Evolutionary conservation across 2,888 invertebrate species (phyloP), one percentile per base, ranked within the genome.

Genomic region (Opisthograptis luteolata): DNA sequence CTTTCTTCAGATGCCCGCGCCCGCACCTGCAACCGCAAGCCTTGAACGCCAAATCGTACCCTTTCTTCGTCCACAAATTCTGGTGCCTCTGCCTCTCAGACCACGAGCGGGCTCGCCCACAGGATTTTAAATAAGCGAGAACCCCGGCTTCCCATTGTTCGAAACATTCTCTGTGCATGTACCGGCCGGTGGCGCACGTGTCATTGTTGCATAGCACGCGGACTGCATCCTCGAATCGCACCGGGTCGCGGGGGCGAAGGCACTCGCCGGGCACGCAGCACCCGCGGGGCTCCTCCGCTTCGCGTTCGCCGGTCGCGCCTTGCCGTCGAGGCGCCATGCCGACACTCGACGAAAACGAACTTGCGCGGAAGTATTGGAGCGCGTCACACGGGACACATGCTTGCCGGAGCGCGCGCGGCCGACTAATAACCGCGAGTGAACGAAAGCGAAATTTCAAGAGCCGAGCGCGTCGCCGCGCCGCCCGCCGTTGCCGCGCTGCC

Each of bases 61-160:
- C 98, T 84, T 98, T 98, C 87, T 98, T 98, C 46, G 98, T 98
- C 99, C 99, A 99, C 50, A 99, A 89, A 85, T 98, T 98, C 89
- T 98, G 98, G 69, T 95, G 94, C 17, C 98, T 93, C 82, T 98
- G 98, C 49, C 97, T 93, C 80, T 98, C 98, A 24, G 97, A 97
- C 98, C 98, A 98, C 62, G 96, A 96, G 13, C 98, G 92, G 2
- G 98, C 98, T 22, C 98, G 91, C 37, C 98, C 97, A 87, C 97
- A 97, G 22, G 96, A 95, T 81, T 97, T 96, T 54, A 99, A 92
- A 76, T 96, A 97, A 41, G 95, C 95, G 63, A 98, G 92, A 48
- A 98, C 96, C 24, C 95, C 93, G 81, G 95, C 95, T 87, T 99
- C 98, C 97, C 98, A 99, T 67, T 95, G 93, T 64, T 97, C 97